A percentile compares a stretch with the other conserved stretches of the same genome.
Evolutionary conservation across 2,797 vertebrate species (phyloP).

Genomic region (Liasis olivaceus): DNA sequence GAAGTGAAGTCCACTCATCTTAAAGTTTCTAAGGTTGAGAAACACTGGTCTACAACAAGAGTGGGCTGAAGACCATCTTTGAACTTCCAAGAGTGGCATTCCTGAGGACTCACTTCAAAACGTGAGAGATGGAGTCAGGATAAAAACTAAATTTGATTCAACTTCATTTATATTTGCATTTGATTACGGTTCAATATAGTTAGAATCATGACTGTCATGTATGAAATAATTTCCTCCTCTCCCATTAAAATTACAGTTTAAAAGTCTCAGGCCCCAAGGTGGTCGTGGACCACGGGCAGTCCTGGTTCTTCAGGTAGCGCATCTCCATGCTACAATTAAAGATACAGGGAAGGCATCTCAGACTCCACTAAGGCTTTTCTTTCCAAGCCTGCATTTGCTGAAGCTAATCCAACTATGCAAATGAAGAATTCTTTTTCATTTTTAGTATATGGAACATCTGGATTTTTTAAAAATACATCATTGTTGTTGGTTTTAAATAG

Average conservation of each 20-base stretch:
- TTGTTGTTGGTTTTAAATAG: constrained; percentile 6
- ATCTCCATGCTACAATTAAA: neutral
- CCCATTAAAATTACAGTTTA: neutral
- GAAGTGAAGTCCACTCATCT: too few relatives aligned
- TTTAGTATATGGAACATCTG: constrained; percentile 43
- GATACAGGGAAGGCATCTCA: constrained; percentile 32
- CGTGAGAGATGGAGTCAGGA: neutral
- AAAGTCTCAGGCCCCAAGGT: neutral
- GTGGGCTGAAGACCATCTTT: neutral
- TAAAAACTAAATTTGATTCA: neutral
- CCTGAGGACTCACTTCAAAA: too few relatives aligned
- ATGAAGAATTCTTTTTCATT: constrained; percentile 2
- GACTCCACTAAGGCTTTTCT: constrained; percentile 44
- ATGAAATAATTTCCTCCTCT: neutral
- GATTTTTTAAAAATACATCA: constrained; percentile 30
- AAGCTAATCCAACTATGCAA: constrained; percentile 37
- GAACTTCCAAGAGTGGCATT: neutral
- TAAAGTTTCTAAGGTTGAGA: too few relatives aligned
- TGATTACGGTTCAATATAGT: neutral
- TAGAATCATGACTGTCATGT: neutral
- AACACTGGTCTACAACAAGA: neutral
- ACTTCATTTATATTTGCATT: neutral
- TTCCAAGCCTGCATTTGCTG: constrained; percentile 18
- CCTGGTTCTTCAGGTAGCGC: neutral
- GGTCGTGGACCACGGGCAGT: neutral